phyloP scores from a whole-genome alignment of 2,888 invertebrate genomes.

The Pharmacophagus antenor region DNA sequence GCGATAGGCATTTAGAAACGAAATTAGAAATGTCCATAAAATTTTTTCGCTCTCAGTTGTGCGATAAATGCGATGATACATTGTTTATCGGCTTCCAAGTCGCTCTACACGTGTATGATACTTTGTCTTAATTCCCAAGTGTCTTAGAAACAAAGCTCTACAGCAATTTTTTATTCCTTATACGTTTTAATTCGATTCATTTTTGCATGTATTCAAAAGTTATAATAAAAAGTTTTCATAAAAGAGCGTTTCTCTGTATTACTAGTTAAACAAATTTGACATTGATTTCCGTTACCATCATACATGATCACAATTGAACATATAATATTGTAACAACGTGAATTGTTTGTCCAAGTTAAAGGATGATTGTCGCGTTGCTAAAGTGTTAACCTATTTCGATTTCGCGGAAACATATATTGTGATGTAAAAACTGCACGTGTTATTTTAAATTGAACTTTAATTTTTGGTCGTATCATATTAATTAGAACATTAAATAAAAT shows the following conservation, averaged over 20 bases:
- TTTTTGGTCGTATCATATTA: background rate
- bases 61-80: constrained; percentile 22
- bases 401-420: too few relatives aligned
- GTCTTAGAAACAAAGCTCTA: background rate
- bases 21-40: constrained; percentile 12
- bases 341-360: background rate
- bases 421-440: background rate
- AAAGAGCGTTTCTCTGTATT: too few relatives aligned
- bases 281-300: too few relatives aligned
- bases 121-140: constrained; percentile 19
- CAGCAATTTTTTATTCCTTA: background rate
- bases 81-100: constrained; percentile 8
- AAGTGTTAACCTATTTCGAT: background rate
- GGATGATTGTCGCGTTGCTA: background rate
- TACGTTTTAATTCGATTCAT: background rate
- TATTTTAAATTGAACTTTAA: background rate
- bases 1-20: background rate
- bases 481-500: too few relatives aligned
- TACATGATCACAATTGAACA: too few relatives aligned
- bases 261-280: too few relatives aligned
- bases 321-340: too few relatives aligned
- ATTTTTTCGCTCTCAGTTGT: constrained; percentile 9
- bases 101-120: constrained; percentile 9
- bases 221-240: background rate
- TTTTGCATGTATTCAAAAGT: background rate